Evolutionary conservation across 2,113 vertebrate species (phyloP), one percentile per base, ranked within the genome.

Genomic region (Clarias batrachus): DNA sequence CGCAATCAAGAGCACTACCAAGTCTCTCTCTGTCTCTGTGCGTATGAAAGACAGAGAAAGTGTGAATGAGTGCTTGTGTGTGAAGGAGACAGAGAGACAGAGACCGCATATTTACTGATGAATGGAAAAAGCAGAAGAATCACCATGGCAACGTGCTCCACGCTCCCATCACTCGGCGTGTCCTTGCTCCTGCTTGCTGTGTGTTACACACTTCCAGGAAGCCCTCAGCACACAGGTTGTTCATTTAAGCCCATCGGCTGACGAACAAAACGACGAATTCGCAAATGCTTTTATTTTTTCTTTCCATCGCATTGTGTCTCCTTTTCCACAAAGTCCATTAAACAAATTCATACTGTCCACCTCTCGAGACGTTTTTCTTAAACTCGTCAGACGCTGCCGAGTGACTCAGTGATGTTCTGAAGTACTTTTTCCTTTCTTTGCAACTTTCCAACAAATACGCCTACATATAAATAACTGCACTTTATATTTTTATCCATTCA

Each of bases 101-200:
- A 62, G 52, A 54, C 62, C 6, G 92, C 88, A 90, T 81, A 82
- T 87, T 54, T 78, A 60, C 71, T 87, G 85, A 86, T 89, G 87
- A 92, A 92, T 13, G 81, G 80, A 63, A 19, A 85, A 85, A 65
- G 41, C 12, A 81, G 73, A 86, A 87, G 65, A 91, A 82, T 85
- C 81, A 80, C 90, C 92, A 94, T 93, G 91, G 87, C 87, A 93
- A 92, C 92, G n/a, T 87, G 85, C 87, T 70, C 60, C 86, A 81
- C 88, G 62, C 89, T 87, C 27, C 48, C 16, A 10, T 78, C 10
- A 48, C 70, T 88, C 78, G 23, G 59, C 68, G 59, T 73, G 87
- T 85, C 74, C 80, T 68, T n/a, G 12, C 74, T 82, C 73, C n/a
- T 54, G 52, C 63, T 30, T 37, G 65, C 73, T n/a, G 41, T 57